These are phyloP conservation scores for Candoia aspera DNA, from an alignment of 2,113 vertebrate species.

Conservation along the genomic window DNA sequence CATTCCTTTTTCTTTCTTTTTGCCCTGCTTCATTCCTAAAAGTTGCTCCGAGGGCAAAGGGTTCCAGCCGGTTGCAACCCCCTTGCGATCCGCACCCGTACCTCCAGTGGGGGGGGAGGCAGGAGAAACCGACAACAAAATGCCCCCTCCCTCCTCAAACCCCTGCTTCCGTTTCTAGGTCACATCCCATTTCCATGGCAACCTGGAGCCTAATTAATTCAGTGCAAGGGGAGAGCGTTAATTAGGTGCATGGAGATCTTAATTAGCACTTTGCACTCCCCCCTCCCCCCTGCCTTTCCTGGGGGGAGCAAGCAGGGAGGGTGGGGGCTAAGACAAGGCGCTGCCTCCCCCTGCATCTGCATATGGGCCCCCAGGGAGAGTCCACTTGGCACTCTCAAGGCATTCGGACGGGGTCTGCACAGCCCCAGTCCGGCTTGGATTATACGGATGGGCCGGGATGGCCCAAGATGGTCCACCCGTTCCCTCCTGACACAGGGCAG, in stretches of 20 bases:
- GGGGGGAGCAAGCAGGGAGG: not conserved
- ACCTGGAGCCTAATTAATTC: constrained; percentile 71
- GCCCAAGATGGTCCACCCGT: no score
- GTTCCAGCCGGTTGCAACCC: constrained; percentile 45
- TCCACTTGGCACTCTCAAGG: not conserved
- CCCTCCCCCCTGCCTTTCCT: constrained; percentile 20
- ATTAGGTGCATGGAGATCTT: constrained; percentile 48
- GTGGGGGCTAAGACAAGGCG: not conserved
- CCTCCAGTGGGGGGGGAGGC: not conserved
- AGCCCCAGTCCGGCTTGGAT: not conserved
- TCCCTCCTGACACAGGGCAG: not conserved
- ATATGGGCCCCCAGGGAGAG: not conserved
- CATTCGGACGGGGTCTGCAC: not conserved
- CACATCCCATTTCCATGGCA: constrained; percentile 69
- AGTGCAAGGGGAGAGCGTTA: constrained; percentile 57
- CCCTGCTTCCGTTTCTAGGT: constrained; percentile 67
- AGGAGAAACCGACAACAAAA: not conserved
- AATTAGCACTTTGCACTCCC: constrained; percentile 29
- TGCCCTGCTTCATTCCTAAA: accelerated
- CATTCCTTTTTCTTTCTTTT: no score
- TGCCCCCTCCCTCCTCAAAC: not conserved
- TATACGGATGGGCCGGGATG: no score
- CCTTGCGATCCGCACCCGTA: not conserved
- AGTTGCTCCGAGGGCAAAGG: not conserved
- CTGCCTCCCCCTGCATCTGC: not conserved